Evolutionary conservation across 2,888 invertebrate genomes (phyloP).

Genomic region (Dasypolia templi): DNA sequence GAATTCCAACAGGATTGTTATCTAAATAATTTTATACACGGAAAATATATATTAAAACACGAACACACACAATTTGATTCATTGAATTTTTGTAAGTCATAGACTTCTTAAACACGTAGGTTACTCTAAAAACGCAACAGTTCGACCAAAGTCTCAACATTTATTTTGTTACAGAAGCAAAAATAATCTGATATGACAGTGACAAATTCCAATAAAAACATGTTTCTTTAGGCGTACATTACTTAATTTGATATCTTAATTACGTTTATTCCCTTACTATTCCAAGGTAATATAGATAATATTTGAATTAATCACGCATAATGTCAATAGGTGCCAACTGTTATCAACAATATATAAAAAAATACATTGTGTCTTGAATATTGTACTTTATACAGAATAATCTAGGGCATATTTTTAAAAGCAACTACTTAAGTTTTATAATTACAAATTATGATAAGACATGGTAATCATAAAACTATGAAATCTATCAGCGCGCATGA

Average conservation of each 20-base stretch:
- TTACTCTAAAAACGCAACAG: neutral
- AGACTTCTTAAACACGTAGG: neutral
- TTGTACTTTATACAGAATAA: neutral
- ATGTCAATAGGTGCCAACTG: constrained; percentile 14
- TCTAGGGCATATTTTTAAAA: constrained; percentile 4
- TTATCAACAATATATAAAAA: neutral
- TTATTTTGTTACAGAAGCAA: constrained; percentile 17
- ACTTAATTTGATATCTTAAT: constrained; percentile 33
- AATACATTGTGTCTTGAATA: neutral
- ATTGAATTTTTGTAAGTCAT: constrained; percentile 18
- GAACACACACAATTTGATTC: neutral
- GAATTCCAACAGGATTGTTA: neutral
- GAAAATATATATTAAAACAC: neutral
- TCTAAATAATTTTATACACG: constrained; percentile 9
- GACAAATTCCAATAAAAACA: constrained; percentile 28
- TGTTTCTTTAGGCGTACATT: constrained; percentile 5
- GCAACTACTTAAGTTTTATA: neutral
- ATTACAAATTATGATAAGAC: constrained; percentile 30
- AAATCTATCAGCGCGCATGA: neutral
- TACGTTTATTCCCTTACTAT: constrained; percentile 29
- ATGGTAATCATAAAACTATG: constrained; percentile 2
- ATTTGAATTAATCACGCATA: constrained; percentile 31
- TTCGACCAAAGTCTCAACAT: constrained; percentile 5
- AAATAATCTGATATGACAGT: constrained; percentile 37
- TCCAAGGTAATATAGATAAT: constrained; percentile 36